A percentile compares a stretch with the other conserved stretches of the same genome.
Conservation (phyloP, 2,888 invertebrate genomes). For the Polyploca ridens region DNA sequence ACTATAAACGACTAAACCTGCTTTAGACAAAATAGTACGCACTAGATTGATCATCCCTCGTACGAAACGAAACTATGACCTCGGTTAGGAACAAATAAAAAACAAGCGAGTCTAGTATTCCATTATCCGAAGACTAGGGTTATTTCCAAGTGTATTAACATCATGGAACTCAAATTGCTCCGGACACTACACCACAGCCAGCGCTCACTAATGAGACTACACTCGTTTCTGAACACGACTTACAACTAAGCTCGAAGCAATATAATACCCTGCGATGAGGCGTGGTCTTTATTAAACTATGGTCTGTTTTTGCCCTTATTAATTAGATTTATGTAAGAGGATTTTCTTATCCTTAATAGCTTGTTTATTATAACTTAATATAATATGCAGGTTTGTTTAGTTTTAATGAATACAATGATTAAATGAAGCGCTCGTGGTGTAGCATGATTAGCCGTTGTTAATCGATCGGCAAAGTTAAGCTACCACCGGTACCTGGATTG, state of each 20-base stretch:
- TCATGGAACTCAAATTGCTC: not conserved
- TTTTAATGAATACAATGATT: no score
- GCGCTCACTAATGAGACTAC: slow-evolving; percentile 6
- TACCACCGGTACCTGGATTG: no score
- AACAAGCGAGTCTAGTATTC: not conserved
- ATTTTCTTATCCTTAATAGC: no score
- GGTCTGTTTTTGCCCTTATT: not conserved
- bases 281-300: not conserved
- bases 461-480: no score
- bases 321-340: no score
- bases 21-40: no score
- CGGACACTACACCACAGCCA: not conserved
- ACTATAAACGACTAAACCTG: no score
- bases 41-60: no score
- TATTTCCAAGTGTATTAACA: slow-evolving; percentile 6
- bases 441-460: no score
- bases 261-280: not conserved
- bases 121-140: not conserved
- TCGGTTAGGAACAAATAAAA: not conserved
- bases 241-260: not conserved
- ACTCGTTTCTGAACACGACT: not conserved
- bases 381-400: no score
- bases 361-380: no score
- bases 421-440: no score
- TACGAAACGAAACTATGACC: not conserved